Evolutionary conservation across 2,888 invertebrate species (phyloP), one percentile per base, ranked within the genome.

Genomic region (Oxycera nigricornis): DNA sequence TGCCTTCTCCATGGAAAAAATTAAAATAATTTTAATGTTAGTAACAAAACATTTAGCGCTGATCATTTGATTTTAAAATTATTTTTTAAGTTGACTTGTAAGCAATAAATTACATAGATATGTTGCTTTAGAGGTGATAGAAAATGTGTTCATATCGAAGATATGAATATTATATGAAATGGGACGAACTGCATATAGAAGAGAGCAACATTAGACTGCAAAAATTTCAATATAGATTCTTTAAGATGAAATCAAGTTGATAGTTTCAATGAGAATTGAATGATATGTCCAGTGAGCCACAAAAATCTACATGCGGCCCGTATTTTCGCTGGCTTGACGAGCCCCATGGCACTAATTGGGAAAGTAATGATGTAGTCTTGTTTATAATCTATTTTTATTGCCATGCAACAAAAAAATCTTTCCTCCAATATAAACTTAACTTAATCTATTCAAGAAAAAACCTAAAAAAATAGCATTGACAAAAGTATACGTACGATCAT

Each of bases 121-220:
- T 4, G 7, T 55, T 55, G 52, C 22, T 55, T 20, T 2, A 55
- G 24, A 9, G 52, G 3, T 55, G 22, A 55, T 20, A 22, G 22
- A 24, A 20, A 55, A 55, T 3, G 31, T 62, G 31, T 62, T 62
- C 62, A 62, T 62, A 62, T 62, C 62, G 35, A 17, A n/a, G 20
- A 35, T 7, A 17, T 17, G 35, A 35, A 20, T 7, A 62, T 4
- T 55, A n/a, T n/a, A 7, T 35, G 7, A 3, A 14, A 17, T 3
- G 35, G 35, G 20, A 62, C 22, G 62, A 20, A 35, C 35, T 62
- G 35, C 24, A 31, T 9, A n/a, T n/a, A 62, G 17, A n/a, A 31
- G 62, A 62, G 62, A 62, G 62, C 62, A 55, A 31, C 35, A 35
- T 62, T 62, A 62, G 62, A 30, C 14, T 17, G 17, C 6, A 62